phyloP scores from a whole-genome alignment of 2,113 vertebrate species.

The Vidua chalybeata region DNA sequence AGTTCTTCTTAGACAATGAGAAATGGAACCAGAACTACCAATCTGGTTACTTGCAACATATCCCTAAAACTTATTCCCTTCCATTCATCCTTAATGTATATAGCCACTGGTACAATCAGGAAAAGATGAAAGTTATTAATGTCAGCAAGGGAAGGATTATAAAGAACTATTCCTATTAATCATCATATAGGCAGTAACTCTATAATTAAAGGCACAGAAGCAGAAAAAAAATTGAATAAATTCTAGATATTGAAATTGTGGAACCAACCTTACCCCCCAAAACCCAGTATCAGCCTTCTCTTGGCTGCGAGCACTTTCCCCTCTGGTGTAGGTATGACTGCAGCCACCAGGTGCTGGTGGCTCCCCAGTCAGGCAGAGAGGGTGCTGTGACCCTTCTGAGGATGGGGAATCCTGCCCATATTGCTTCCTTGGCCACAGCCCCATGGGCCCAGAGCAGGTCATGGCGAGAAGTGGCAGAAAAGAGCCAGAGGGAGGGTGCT shows the following conservation, averaged over 20 bases:
- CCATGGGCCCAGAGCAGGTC: too few relatives aligned
- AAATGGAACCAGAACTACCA: neutral
- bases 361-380: neutral
- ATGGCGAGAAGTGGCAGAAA: neutral
- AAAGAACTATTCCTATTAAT: neutral
- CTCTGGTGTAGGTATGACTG: neutral
- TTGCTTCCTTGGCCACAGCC: fast-evolving
- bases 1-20: neutral
- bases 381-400: too few relatives aligned
- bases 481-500: too few relatives aligned
- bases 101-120: neutral
- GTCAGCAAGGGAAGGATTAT: neutral
- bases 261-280: neutral
- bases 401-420: fast-evolving
- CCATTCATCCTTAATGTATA: neutral
- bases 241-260: neutral
- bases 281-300: neutral
- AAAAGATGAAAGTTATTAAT: neutral
- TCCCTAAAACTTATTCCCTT: neutral
- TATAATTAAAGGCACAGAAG: neutral
- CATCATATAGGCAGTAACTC: neutral
- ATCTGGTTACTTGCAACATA: neutral
- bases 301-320: neutral
- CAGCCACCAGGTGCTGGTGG: neutral
- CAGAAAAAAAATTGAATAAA: neutral